These are phyloP conservation scores for Aphidius colemani DNA, from an alignment of 2,888 invertebrate genomes.

Conservation along the genomic window DNA sequence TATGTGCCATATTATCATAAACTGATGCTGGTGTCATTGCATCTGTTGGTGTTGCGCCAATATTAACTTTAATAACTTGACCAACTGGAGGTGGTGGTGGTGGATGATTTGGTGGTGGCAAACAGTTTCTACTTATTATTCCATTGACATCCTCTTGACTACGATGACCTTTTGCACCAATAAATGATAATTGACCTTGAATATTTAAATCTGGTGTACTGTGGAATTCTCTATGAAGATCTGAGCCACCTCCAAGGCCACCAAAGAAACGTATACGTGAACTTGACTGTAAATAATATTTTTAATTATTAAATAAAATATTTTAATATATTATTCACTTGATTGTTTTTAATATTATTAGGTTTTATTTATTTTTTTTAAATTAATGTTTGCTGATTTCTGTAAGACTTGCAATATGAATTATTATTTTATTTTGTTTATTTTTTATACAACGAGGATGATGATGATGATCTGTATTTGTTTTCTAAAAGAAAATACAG, in stretches of 20 bases:
- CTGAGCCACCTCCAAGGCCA: slow-evolving; percentile 58
- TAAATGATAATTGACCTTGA: slow-evolving; percentile 49
- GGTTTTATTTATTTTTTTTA: not conserved
- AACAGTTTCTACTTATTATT: slow-evolving; percentile 60
- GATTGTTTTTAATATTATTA: slow-evolving; percentile 24
- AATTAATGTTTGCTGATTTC: slow-evolving; percentile 17
- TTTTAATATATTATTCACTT: slow-evolving; percentile 25
- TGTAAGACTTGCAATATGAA: slow-evolving; percentile 5
- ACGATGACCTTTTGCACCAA: slow-evolving; percentile 64
- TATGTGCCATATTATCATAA: slow-evolving; percentile 58
- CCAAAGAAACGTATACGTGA: slow-evolving; percentile 63
- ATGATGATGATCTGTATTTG: not conserved
- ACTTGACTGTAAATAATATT: slow-evolving; percentile 59
- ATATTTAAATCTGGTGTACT: slow-evolving; percentile 80
- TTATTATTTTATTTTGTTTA: not conserved
- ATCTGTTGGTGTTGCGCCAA: slow-evolving; percentile 57
- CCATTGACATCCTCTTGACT: slow-evolving; percentile 74
- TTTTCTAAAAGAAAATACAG: not conserved
- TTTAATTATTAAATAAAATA: slow-evolving; percentile 10
- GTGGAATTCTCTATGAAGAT: slow-evolving; percentile 81
- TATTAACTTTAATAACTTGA: slow-evolving; percentile 73
- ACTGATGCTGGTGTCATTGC: slow-evolving; percentile 56
- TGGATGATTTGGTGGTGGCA: slow-evolving; percentile 81
- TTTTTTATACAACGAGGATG: slow-evolving; percentile 6
- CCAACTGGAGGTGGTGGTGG: slow-evolving; percentile 81